Evolutionary conservation across 2,797 vertebrate genomes (phyloP).

Genomic region (Gila robusta): DNA sequence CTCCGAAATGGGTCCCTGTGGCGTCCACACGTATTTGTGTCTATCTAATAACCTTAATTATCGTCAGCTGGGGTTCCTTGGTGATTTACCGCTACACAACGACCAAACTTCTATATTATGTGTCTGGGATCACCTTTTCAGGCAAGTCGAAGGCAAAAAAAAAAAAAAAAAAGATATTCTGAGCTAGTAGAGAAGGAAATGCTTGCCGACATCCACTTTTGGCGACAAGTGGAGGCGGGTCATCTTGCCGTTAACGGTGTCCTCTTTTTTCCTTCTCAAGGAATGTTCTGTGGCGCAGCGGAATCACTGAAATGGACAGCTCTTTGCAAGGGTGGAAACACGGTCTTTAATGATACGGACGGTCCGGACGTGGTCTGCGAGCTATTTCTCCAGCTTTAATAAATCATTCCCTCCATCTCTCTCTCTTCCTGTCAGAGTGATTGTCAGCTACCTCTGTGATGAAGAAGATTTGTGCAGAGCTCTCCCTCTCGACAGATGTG

Average conservation of each 20-base stretch:
- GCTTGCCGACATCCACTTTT: constrained; percentile 36
- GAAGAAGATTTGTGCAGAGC: constrained; percentile 54
- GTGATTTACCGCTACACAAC: constrained; percentile 43
- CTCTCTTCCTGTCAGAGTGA: constrained; percentile 59
- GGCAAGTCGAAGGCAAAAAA: constrained; percentile 16
- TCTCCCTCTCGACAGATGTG: constrained; percentile 60
- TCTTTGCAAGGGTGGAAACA: constrained; percentile 8
- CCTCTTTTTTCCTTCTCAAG: constrained; percentile 5
- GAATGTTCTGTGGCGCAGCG: not conserved
- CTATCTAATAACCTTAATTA: constrained; percentile 64
- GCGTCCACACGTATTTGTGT: constrained; percentile 46
- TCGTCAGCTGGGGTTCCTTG: constrained; percentile 44
- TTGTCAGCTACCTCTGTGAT: constrained; percentile 63
- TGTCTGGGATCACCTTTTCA: constrained; percentile 30
- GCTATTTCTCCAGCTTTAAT: constrained; percentile 56
- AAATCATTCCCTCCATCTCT: constrained; percentile 60
- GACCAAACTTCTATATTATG: constrained; percentile 18
- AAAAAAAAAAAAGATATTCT: not conserved
- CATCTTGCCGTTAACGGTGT: constrained; percentile 38
- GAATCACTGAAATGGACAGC: constrained; percentile 19
- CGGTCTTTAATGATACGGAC: constrained; percentile 37
- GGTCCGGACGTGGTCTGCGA: constrained; percentile 27
- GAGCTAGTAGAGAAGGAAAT: constrained; percentile 1
- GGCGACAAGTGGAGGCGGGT: constrained; percentile 25
- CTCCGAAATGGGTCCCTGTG: constrained; percentile 42